phyloP scores from a whole-genome alignment of 2,797 vertebrate genomes.

The Anguilla anguilla region DNA sequence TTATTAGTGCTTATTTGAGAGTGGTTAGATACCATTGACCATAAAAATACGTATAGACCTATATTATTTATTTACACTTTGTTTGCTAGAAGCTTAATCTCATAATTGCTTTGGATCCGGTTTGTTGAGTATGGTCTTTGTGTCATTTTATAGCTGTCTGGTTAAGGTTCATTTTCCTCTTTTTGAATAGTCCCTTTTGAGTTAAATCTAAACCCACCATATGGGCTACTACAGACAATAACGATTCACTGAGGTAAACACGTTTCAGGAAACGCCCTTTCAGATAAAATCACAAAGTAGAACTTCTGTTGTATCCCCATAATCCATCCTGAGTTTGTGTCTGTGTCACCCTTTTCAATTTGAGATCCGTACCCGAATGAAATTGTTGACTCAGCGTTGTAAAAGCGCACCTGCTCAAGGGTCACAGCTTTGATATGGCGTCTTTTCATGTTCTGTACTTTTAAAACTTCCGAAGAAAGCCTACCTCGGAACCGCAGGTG shows the following conservation, averaged over 20 bases:
- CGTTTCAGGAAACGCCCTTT: constrained; percentile 38
- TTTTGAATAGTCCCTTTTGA: constrained; percentile 27
- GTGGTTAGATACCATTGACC: neutral
- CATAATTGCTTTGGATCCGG: constrained; percentile 18
- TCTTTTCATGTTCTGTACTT: constrained; percentile 35
- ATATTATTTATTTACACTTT: constrained; percentile 9
- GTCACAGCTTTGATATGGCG: constrained; percentile 29
- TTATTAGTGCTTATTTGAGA: neutral
- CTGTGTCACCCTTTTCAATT: constrained; percentile 26
- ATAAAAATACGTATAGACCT: neutral
- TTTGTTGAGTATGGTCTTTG: constrained; percentile 30
- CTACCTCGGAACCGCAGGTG: constrained; percentile 15
- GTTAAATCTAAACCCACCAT: constrained; percentile 19
- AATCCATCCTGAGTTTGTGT: constrained; percentile 33
- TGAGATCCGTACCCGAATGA: neutral
- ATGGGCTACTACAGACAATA: constrained; percentile 28
- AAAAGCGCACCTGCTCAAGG: constrained; percentile 39
- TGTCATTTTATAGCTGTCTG: constrained; percentile 20
- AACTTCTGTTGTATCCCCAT: constrained; percentile 33
- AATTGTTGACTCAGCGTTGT: constrained; percentile 31
- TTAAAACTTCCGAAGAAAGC: constrained; percentile 26
- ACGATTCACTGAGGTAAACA: constrained; percentile 26
- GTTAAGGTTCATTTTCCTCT: constrained; percentile 25
- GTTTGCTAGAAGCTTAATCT: constrained; percentile 14
- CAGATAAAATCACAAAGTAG: constrained; percentile 17